Base-by-base conservation (phyloP, 2,888 invertebrate genomes). In the Netelia virgata region DNA sequence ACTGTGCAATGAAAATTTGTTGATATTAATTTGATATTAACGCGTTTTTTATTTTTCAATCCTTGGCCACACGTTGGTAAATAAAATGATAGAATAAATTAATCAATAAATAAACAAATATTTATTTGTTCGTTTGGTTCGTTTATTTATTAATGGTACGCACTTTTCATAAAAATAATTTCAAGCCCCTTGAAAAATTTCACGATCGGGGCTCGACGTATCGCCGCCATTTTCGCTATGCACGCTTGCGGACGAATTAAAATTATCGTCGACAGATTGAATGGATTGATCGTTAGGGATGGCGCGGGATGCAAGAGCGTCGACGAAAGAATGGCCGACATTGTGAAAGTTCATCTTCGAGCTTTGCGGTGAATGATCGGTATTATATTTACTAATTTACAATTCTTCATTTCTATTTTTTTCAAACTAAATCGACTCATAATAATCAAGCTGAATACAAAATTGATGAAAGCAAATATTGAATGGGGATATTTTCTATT, bases 231-330 rank as follows among this genome's bases (percentile, higher is more conserved):
- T 1, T 91, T 92, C 14, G 91, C 88, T 1, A 89, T 90, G 82
- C 93, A 93, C 64, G 89, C 90, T 0, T 92, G 92, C 41, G 91
- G 91, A 2, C 92, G 92, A n/a, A 88, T 91, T 1, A 87, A 87
- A 16, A 90, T 93, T 14, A 87, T 92, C 2, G 83, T 87, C 59
- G 20, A 14, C 0, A 85, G 87, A 10, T 66, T 92, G 18, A 76
- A 87, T 1, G 82, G 83, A 28, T 81, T 90, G 6, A 86, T 90
- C 16, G 85, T 87, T 3, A 86, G 83, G 0, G 64, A 59, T 1
- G 55, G 18, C n/a, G n/a, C n/a, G n/a, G n/a, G n/a, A n/a, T n/a
- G n/a, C 9, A 16, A 63, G 1, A 63, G 59, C 0, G 20, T 66
- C 0, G 73, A 84, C 0, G 41, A 85, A 23, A 77, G 80, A 47